Base-by-base conservation (phyloP, 2,888 invertebrate genomes). In the Ophioninae sp. region DNA sequence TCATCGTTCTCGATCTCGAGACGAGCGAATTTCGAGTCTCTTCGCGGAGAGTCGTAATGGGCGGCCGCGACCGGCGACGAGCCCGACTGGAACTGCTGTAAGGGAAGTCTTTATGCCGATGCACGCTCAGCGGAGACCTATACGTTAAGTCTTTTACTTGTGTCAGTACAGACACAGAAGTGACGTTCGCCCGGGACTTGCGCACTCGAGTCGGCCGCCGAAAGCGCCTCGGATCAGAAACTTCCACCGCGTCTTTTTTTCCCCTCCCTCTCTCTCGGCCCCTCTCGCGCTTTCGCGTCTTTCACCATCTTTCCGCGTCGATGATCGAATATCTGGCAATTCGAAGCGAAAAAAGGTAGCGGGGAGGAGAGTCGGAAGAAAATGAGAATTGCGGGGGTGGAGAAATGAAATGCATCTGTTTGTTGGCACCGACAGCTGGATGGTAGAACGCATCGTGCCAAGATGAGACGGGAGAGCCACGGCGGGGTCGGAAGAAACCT, bases 401-500 rank as follows among this genome's bases (percentile, higher is more conserved):
- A 13, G 41, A 17, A 59, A 20, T 44, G 57, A 30, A 65, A 67
- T 73, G 30, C 13, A 39, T 72, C 3, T 62, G 44, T 70, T 59
- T 39, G 70, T 41, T 59, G 17, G 10, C 8, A 65, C 57, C 44
- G 67, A 61, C 94, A 97, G 96, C 90, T 96, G 74, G 96, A 98
- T 90, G 98, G 98, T 41, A 95, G 96, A 83, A 97, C 97, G 0
- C 96, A 97, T 90, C 92, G 93, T 0, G 96, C 96, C 37, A 92
- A 93, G 81, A 50, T 50, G 50, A 95, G 95, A 50, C 93, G 94
- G 67, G 95, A 95, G 88, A 95, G 95, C 79, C 95, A 95, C 7
- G 99, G 99, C 13, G 99, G 99, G 17, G 99, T 99, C 0, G 99
- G 96, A 0, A 95, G 99, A 73, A 99, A 99, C 93, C 94, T 99